Base-by-base conservation (phyloP, 1,140 invertebrate species). In the Coelopa frigida region DNA sequence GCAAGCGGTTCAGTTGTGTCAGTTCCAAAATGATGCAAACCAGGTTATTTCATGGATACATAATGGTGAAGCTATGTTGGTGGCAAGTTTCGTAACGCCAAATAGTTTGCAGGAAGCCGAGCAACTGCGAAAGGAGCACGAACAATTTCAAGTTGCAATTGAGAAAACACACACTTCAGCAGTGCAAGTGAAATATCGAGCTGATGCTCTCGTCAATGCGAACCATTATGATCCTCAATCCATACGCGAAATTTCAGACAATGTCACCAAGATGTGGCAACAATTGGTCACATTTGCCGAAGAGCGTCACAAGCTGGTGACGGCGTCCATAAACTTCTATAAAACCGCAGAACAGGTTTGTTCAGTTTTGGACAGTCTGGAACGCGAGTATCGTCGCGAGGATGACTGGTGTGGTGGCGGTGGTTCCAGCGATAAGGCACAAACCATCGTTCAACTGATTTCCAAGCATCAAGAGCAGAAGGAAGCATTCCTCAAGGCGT, bases 401-500 rank as follows among this genome's bases (percentile, higher is more conserved):
- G 94, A 98, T 69, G 95, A 98, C 71, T 97, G 91, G 92, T 98
- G 94, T 62, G 81, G 79, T 26, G 79, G 79, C n/a, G 78, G 73
- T 0, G 59, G 57, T 0, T 70, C 66, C 43, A 63, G 72, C 35
- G 79, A 81, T 52, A 78, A 77, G 57, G 74, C 75, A 2, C 72
- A 73, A 22, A 65, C 73, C 3, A 64, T 70, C 17, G 64, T 69
- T 6, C 88, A 92, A 43, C 73, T 92, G 3, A 88, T 97, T 36
- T 85, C 86, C 38, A 97, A 97, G 68, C 94, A 98, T 70, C 91
- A 94, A 58, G 94, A 98, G 70, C 94, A 98, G 70, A 98, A 98
- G 66, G 94, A 98, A 72, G 93, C 92, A 4, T 97, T 97, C 70
- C 74, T 97, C 0, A 92, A 92, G 73, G 91, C 91, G 7, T 97